phyloP scores from a whole-genome alignment of 1,140 invertebrate genomes.

The Drosophila nikananu region DNA sequence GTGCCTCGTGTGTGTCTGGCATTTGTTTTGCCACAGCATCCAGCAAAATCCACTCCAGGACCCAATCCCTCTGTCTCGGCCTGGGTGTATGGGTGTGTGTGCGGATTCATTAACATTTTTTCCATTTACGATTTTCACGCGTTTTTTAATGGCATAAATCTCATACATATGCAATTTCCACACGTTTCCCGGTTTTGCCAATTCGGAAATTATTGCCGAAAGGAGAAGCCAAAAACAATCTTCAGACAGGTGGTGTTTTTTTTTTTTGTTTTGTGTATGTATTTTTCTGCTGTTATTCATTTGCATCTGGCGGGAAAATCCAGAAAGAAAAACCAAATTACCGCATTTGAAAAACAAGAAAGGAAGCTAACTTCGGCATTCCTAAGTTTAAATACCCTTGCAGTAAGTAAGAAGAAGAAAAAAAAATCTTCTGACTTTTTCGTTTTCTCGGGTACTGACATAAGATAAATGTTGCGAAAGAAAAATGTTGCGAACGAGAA shows the following conservation, averaged over 20 bases:
- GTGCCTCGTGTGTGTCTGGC: slow-evolving; percentile 33
- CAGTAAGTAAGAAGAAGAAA: no score
- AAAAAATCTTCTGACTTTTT: no score
- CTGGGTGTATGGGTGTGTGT: not conserved
- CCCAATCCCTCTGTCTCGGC: slow-evolving; percentile 31
- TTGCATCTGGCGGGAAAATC: slow-evolving; percentile 35
- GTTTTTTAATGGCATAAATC: slow-evolving; percentile 80
- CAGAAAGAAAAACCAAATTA: slow-evolving; percentile 72
- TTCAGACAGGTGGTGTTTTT: slow-evolving; percentile 60
- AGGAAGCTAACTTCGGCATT: no score
- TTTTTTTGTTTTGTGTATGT: slow-evolving; percentile 1
- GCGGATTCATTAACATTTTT: slow-evolving; percentile 80
- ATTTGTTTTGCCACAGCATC: slow-evolving; percentile 45
- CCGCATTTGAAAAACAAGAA: slow-evolving; percentile 69
- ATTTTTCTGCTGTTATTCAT: slow-evolving; percentile 31
- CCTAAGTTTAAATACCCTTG: no score
- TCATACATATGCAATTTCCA: slow-evolving; percentile 81
- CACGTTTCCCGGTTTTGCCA: slow-evolving; percentile 54
- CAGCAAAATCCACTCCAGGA: slow-evolving; percentile 15
- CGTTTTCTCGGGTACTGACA: no score
- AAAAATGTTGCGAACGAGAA: no score
- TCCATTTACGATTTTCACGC: slow-evolving; percentile 76
- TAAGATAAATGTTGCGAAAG: no score
- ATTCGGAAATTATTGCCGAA: slow-evolving; percentile 77
- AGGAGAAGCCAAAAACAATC: slow-evolving; percentile 43